Evolutionary conservation across 1,140 invertebrate genomes (phyloP).

Genomic region (Cydia strobilella): DNA sequence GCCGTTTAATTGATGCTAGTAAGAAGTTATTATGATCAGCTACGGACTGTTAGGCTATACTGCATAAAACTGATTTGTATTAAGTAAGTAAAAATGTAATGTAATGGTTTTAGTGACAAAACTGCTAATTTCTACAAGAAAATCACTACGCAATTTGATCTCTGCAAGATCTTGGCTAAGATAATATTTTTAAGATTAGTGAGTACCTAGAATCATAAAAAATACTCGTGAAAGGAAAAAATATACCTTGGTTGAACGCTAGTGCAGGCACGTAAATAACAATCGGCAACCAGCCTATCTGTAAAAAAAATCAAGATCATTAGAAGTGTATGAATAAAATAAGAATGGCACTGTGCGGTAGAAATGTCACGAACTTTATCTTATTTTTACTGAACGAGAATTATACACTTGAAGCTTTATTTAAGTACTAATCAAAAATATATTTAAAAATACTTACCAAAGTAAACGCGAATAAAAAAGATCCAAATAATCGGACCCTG

Average conservation of each 20-base stretch:
- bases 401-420: not conserved
- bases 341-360: not conserved
- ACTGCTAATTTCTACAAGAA: too few species aligned
- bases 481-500: conserved; percentile 86
- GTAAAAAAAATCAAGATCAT: conserved; percentile 54
- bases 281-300: conserved; percentile 86
- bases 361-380: too few species aligned
- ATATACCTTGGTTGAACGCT: conserved; percentile 87
- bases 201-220: too few species aligned
- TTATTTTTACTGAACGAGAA: not conserved
- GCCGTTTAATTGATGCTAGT: too few species aligned
- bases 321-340: not conserved
- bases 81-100: too few species aligned
- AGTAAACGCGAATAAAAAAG: conserved; percentile 85
- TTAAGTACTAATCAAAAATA: not conserved
- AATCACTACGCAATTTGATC: too few species aligned
- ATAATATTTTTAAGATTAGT: too few species aligned
- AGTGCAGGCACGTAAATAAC: conserved; percentile 88
- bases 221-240: not conserved
- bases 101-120: too few species aligned
- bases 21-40: too few species aligned
- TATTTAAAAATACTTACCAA: conserved; percentile 81
- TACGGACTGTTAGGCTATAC: too few species aligned
- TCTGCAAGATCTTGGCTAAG: too few species aligned
- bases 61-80: too few species aligned